Evolutionary conservation across 2,888 invertebrate genomes (phyloP), one percentile per base, ranked within the genome.

Genomic region (Malthinus seriepunctatus): DNA sequence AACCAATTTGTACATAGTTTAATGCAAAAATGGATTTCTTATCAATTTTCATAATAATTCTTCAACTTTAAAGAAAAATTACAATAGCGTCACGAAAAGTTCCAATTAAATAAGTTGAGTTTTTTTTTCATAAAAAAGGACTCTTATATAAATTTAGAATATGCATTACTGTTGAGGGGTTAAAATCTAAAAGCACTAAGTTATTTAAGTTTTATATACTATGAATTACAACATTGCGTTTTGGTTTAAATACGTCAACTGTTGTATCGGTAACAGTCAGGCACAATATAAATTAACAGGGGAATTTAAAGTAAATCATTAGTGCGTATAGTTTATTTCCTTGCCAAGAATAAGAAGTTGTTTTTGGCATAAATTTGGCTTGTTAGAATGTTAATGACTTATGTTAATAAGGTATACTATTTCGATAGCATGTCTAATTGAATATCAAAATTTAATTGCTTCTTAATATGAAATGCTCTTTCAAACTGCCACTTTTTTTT

Each of bases 261-360:
- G 50, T 56, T 57, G 65, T 65, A 65, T 65, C 63, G 65, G 65
- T 65, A 65, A 62, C 65, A 65, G 65, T 65, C 65, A 65, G 65
- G 65, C 65, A 65, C 65, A 65, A 59, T 65, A 61, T 65, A 65
- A 63, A 64, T 63, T 63, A 65, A 65, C 56, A 39, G 52, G 62
- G 59, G 62, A 62, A 62, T 60, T 62, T 60, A 60, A 62, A 56
- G 52, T 58, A 62, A 62, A 62, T 62, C 62, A 58, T 62, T 59
- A 62, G 59, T 62, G 62, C 59, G 62, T 62, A 57, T 54, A 56
- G 56, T 56, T 60, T 56, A 59, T 56, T 47, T 62, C 59, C 54
- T 58, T 37, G 49, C 31, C 33, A 45, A 38, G 55, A 47, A 47
- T 54, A 59, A 54, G 45, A 45, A 59, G 56, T 56, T 53, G 56